Evolutionary conservation across 2,113 vertebrate species (phyloP).

Genomic region (Ictalurus punctatus): DNA sequence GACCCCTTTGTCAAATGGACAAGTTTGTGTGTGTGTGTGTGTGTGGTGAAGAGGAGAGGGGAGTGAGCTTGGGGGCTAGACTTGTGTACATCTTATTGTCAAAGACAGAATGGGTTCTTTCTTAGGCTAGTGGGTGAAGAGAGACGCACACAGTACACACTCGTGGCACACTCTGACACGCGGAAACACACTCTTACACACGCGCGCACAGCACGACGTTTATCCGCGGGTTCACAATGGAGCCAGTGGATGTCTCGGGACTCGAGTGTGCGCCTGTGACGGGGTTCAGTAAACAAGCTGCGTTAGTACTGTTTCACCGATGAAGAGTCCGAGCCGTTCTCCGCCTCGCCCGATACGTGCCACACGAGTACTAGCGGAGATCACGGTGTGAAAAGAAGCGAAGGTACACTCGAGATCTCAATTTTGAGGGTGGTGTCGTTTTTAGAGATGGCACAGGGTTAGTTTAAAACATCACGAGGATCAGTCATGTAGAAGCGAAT

Average conservation of each 20-base stretch:
- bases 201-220: constrained; percentile 58
- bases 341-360: background rate
- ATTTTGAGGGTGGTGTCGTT: background rate
- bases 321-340: background rate
- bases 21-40: constrained; percentile 42
- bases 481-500: no score
- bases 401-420: background rate
- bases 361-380: background rate
- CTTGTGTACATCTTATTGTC: constrained; percentile 71
- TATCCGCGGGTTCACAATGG: constrained; percentile 54
- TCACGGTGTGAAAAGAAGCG: background rate
- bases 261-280: background rate
- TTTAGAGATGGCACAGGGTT: no score
- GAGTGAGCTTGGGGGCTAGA: constrained; percentile 46
- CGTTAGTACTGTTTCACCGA: background rate
- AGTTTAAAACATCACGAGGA: no score
- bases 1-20: constrained; percentile 58
- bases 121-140: constrained; percentile 60
- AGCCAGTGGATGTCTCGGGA: constrained; percentile 27
- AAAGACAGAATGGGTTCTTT: constrained; percentile 69
- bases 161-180: constrained; percentile 49
- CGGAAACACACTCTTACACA: constrained; percentile 45
- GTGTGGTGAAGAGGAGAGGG: constrained; percentile 46
- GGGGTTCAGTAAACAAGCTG: background rate
- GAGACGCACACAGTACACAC: constrained; percentile 50